Evolutionary conservation across 2,888 invertebrate species (phyloP).

Genomic region (Esperia sulphurella): DNA sequence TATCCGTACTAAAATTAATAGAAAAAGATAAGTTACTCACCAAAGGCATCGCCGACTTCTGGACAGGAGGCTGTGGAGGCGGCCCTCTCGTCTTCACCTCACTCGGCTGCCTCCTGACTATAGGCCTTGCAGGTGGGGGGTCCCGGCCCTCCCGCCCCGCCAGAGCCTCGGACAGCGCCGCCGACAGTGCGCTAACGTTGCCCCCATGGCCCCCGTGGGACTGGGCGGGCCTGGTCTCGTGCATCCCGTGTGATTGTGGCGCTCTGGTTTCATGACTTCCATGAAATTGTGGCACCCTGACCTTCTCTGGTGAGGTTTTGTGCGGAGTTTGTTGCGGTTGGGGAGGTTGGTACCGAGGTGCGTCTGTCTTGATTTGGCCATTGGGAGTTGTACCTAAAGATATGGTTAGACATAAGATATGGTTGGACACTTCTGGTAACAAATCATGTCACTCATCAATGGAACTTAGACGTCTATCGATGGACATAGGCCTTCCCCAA

Average conservation of each 20-base stretch:
- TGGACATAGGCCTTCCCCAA: too few species aligned
- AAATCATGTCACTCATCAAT: too few species aligned
- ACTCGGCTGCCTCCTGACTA: slow-evolving; percentile 59
- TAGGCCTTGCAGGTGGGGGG: slow-evolving; percentile 39
- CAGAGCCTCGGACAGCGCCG: slow-evolving; percentile 56
- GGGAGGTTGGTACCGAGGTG: slow-evolving; percentile 54
- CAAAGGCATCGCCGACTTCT: slow-evolving; percentile 83
- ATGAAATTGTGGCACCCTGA: slow-evolving; percentile 2
- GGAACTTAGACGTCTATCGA: too few species aligned
- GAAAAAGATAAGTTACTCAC: slow-evolving; percentile 51
- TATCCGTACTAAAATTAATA: too few species aligned
- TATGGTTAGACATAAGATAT: background rate
- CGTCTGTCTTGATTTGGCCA: slow-evolving; percentile 58
- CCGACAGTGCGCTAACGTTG: slow-evolving; percentile 57
- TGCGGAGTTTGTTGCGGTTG: slow-evolving; percentile 40
- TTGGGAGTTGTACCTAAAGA: slow-evolving; percentile 55
- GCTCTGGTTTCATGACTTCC: too few species aligned
- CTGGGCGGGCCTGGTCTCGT: slow-evolving; percentile 13
- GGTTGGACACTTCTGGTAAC: too few species aligned
- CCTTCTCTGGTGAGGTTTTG: slow-evolving; percentile 56
- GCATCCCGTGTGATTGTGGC: too few species aligned
- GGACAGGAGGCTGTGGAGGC: slow-evolving; percentile 89
- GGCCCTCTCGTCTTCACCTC: slow-evolving; percentile 82
- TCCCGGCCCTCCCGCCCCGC: slow-evolving; percentile 44
- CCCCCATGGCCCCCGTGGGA: slow-evolving; percentile 30